Base-by-base conservation (phyloP, 2,113 vertebrate species). In the Propithecus coquereli region DNA sequence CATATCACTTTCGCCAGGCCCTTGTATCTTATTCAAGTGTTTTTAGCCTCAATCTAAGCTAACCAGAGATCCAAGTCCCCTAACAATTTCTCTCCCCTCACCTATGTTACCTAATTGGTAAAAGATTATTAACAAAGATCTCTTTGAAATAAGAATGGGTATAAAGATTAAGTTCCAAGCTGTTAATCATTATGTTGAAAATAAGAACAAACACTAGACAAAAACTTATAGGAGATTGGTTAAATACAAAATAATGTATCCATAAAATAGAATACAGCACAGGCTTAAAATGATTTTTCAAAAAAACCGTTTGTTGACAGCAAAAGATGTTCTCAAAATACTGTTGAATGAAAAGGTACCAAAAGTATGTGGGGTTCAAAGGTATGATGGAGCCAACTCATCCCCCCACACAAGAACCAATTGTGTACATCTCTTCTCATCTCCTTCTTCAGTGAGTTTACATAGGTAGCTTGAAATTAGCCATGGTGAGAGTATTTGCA, bases 111-210 rank as follows among this genome's bases (percentile, higher is more conserved):
- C 30, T 84, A 23, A 27, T 74, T 92, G 27, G 14, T 74, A 86
- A 85, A 61, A 57, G 3, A 6, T 73, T 45, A 18, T 18, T 68
- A 27, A 27, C 12, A 50, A 81, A 82, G 18, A 23, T 30, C 40
- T 54, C 7, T 68, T 90, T 76, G 50, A 87, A 90, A 82, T 89
- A 80, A 79, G 9, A 79, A 45, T 81, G 23, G 30, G 5, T 40
- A 82, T 82, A 70, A 73, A n/a, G 65, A 70, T 70, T 50, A 90
- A 32, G 18, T 76, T 88, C 22, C 14, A 76, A 87, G n/a, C 45
- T 63, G 79, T 87, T 63, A 47, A 65, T 65, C 34, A 59, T 12
- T 65, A 45, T 83, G 20, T 30, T 65, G 40, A 37, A 87, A 85
- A 43, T 27, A 80, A 80, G 47, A 84, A 32, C 30, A 61, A 85